Evolutionary conservation across 2,113 vertebrate species (phyloP).

Genomic region (Urocitellus parryii): DNA sequence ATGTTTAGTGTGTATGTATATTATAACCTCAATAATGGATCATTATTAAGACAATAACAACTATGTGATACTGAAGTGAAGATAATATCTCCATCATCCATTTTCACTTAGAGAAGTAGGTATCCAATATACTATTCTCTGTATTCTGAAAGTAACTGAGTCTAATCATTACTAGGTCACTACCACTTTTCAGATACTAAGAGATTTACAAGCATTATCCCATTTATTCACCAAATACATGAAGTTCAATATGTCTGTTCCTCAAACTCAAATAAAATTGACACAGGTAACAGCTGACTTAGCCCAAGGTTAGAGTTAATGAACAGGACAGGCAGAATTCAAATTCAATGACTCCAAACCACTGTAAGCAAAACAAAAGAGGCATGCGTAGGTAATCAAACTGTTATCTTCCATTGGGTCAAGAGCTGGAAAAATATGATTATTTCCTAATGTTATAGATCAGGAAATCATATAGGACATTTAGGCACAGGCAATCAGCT

Average conservation of each 20-base stretch:
- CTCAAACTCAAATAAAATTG: constrained; percentile 52
- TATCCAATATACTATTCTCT: constrained; percentile 8
- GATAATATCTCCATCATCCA: background rate
- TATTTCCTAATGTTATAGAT: background rate
- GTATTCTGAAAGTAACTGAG: background rate
- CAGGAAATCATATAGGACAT: background rate
- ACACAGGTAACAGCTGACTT: background rate
- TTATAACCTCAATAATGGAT: background rate
- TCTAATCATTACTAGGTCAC: background rate
- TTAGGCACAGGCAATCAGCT: background rate
- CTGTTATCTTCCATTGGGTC: background rate
- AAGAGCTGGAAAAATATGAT: background rate
- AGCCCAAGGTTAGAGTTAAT: background rate
- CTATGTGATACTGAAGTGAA: background rate
- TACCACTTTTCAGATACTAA: constrained; percentile 39
- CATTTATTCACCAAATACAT: constrained; percentile 37
- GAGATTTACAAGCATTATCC: background rate
- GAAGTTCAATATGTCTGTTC: background rate
- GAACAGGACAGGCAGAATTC: background rate
- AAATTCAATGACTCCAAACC: constrained; percentile 11
- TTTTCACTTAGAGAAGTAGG: constrained; percentile 44
- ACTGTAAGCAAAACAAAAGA: background rate
- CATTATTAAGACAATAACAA: constrained; percentile 39
- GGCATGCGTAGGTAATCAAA: background rate
- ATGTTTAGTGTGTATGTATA: background rate